Percentiles rank a stretch among this genome's conserved stretches.
phyloP scores from a whole-genome alignment of 2,113 vertebrate genomes.

The Labeo catla region DNA sequence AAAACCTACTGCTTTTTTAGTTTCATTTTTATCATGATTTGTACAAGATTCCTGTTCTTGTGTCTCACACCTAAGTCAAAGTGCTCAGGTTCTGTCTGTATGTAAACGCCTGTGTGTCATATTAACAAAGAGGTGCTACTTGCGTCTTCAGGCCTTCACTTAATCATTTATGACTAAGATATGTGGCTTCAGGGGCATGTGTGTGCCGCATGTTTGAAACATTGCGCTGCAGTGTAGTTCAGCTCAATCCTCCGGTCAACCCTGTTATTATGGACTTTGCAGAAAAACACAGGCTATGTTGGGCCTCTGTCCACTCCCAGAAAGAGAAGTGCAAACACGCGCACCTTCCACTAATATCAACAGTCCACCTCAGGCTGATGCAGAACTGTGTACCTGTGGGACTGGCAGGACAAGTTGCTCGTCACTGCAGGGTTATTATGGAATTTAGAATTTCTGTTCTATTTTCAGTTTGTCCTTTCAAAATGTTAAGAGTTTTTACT shows the following conservation, averaged over 20 bases:
- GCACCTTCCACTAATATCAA: neutral
- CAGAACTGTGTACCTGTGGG: neutral
- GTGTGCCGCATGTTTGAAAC: neutral
- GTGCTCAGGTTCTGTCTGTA: neutral
- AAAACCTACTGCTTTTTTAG: neutral
- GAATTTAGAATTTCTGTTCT: neutral
- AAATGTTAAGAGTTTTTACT: neutral
- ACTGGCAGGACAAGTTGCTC: neutral
- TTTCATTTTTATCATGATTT: neutral
- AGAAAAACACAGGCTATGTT: slow-evolving; percentile 37
- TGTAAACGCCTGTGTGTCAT: neutral
- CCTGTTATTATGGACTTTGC: slow-evolving; percentile 31
- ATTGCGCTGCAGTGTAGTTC: neutral
- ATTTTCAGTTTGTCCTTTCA: slow-evolving; percentile 6
- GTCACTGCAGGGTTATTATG: neutral
- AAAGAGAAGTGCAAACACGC: slow-evolving; percentile 7
- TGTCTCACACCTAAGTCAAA: neutral
- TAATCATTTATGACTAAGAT: neutral
- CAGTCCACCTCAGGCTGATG: slow-evolving; percentile 4
- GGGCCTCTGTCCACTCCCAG: slow-evolving; percentile 18
- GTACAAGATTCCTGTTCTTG: neutral
- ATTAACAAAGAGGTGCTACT: neutral
- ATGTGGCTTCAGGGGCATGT: neutral
- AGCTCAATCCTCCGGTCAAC: neutral
- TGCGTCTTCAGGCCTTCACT: neutral